Base-by-base conservation (phyloP, 30 jellyfish, hydroid and myxozoan species). In the Pelagia noctiluca region DNA sequence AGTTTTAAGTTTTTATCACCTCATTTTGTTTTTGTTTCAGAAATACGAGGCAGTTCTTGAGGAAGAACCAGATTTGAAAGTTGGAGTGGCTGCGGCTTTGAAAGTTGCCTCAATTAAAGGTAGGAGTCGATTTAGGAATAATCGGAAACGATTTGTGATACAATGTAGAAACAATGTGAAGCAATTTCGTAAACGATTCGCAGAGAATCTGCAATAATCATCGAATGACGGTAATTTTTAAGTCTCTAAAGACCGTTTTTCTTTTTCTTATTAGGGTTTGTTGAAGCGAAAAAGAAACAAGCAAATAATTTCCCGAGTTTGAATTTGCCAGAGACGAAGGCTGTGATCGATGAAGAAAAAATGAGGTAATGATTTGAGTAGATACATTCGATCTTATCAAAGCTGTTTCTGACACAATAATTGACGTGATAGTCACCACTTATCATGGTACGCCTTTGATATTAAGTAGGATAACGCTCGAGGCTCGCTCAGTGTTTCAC, bases 21-120 rank as follows among this genome's bases (percentile, higher is more conserved):
- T n/a, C n/a, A n/a, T n/a, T n/a, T n/a, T n/a, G n/a, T n/a, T n/a
- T n/a, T n/a, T n/a, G n/a, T 31, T 57, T n/a, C 63, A 91, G 98
- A 75, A 69, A 64, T 82, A 88, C 52, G 99, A 93, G 75, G 95
- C 90, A 19, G 99, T 93, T 22, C 84, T 93, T 22, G 99, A 89
- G 53, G 95, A 80, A 31, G 99, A 95, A 60, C 99, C 99, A 7
- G 90, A 90, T 35, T 90, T 91, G 25, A 77, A 66, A 35, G 76
- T 69, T 42, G 96, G 96, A n/a, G 90, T 95, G 13, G 97, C 85
- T 10, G 91, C 97, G 18, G 95, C 99, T 21, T 68, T 95, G 34
- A 76, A 74, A 61, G 83, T 95, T 42, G 97, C 97, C 12, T 75
- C 84, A 23, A 89, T 79, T 97, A 95, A 95, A 95, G 99, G 99